Percentiles rank a stretch among this genome's conserved stretches.
Conservation (phyloP, 2,113 vertebrate species). For the Pollachius pollachius region DNA sequence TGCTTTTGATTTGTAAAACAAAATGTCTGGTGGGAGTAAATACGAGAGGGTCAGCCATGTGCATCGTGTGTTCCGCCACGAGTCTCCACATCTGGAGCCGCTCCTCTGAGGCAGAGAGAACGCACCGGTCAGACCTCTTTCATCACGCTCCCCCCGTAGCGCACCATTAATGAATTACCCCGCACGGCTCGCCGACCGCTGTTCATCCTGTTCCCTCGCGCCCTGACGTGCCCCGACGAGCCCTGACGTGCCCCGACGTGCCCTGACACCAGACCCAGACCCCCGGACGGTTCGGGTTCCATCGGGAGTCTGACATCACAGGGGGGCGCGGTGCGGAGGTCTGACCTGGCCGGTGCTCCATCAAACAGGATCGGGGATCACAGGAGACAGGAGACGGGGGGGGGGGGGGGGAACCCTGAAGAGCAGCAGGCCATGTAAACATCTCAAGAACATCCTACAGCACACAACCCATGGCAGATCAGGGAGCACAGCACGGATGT, state of each 20-base stretch:
- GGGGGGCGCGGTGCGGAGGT: slow-evolving; percentile 50
- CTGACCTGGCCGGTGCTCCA: slow-evolving; percentile 15
- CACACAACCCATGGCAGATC: no score
- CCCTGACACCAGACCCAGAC: slow-evolving; percentile 15
- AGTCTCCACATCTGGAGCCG: slow-evolving; percentile 57
- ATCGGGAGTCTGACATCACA: slow-evolving; percentile 27
- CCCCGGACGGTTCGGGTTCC: slow-evolving; percentile 33
- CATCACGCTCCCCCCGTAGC: slow-evolving; percentile 31
- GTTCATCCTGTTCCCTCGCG: slow-evolving; percentile 21
- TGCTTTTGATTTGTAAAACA: slow-evolving; percentile 18
- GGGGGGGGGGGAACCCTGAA: neutral
- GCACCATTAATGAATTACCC: slow-evolving; percentile 62
- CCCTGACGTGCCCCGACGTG: neutral
- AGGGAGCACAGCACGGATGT: no score
- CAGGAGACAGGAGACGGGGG: slow-evolving; percentile 24
- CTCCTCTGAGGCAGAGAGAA: slow-evolving; percentile 16
- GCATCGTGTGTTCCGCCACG: slow-evolving; percentile 3
- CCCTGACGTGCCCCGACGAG: slow-evolving; percentile 23
- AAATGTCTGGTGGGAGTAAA: neutral
- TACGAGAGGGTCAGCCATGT: neutral
- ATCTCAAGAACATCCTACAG: neutral
- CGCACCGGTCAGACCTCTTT: slow-evolving; percentile 5
- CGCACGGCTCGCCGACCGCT: slow-evolving; percentile 25
- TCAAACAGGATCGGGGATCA: slow-evolving; percentile 44
- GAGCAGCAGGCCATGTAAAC: neutral